Base-by-base conservation (phyloP, 2,888 invertebrate genomes). In the Platycheirus rosarum region DNA sequence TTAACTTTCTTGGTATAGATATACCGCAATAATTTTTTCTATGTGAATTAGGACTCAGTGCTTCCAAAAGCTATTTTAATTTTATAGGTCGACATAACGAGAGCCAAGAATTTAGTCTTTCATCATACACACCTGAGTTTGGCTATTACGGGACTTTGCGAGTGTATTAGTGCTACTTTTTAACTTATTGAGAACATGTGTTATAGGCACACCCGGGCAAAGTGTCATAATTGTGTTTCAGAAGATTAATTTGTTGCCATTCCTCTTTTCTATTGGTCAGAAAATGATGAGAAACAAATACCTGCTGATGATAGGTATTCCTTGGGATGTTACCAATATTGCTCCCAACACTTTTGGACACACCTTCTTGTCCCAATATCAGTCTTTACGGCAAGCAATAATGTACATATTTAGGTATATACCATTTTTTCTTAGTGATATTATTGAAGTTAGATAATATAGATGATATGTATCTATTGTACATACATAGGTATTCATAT, bases 21-120 rank as follows among this genome's bases (percentile, higher is more conserved):
- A 68, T n/a, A n/a, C n/a, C 60, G 68, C 57, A 57, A 55, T 82
- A 71, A 82, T 82, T 77, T 77, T 18, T 60, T n/a, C n/a, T 76
- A 82, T 82, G 82, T 82, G 82, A 82, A 82, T 77, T 82, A 63
- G 82, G 82, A 71, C 82, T 82, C 23, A 82, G 66, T 68, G 73
- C 71, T 82, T 57, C 63, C 71, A 82, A 73, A 63, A 40, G 62
- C 35, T 8, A 77, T 82, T 82, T 82, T n/a, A n/a, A n/a, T n/a
- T n/a, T n/a, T n/a, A n/a, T 82, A 73, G 82, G 82, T 82, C 82
- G 77, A 44, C 68, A 62, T 71, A 77, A 77, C 73, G 71, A n/a
- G n/a, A n/a, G 66, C 76, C 46, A 76, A 70, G 76, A 76, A 62
- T 40, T 9, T 11, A 66, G 32, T 60, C 55, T 32, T 44, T 32